Base-by-base conservation (phyloP, 1,140 invertebrate species). In the Hesperophylax magnus region DNA sequence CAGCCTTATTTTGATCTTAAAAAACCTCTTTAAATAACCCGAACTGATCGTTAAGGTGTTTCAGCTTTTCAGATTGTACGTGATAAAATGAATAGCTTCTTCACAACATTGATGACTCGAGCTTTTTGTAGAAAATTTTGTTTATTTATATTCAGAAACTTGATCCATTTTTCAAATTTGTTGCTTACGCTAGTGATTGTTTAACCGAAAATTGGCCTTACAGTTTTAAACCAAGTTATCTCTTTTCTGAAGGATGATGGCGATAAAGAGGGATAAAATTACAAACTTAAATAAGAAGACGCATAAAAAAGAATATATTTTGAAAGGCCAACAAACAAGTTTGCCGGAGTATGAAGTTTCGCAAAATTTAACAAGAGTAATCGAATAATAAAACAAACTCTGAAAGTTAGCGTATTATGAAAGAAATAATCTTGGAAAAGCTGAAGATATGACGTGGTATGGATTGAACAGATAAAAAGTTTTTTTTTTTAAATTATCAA, bases 351-450 rank as follows among this genome's bases (percentile, higher is more conserved):
- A 27, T 22, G 22, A 22, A 67, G 63, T 67, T 67, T 67, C 63
- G 6, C 7, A 67, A 27, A 67, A 67, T 67, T 67, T 67, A n/a
- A 31, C 22, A 67, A 67, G 63, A 67, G 63, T 67, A 67, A 67
- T 67, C 63, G 63, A 67, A 67, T 67, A 31, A 67, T 67, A 67
- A 17, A 67, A 67, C 63, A 67, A 67, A 67, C 63, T 67, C 63
- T 0, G 31, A 67, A 67, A 31, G 31, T 67, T 67, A 67, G 27
- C 63, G 22, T 34, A 6, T 22, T 61, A 61, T 61, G 24, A 20
- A 61, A 61, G 18, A 61, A 61, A 24, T 61, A 61, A 61, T 61
- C 58, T 24, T 15, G 24, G 18, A 61, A 20, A 14, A 22, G 17
- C 58, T 61, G 56, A 61, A 61, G 58, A 61, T 22, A 61, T 61